Evolutionary conservation across 1,140 invertebrate genomes (phyloP).

Genomic region (Drosophila simulans): DNA sequence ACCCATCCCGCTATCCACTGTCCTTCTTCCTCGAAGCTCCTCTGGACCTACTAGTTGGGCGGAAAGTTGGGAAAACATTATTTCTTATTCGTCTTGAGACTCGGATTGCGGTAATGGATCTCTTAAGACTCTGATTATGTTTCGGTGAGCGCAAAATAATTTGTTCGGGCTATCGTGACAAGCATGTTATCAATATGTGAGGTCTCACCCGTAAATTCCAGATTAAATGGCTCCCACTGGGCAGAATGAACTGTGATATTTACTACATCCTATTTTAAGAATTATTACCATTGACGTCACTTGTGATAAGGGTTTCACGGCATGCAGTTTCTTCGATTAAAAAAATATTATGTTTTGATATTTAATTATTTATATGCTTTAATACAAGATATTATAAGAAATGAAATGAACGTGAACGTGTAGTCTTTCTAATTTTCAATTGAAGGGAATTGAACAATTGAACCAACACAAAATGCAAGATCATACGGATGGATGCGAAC

Average conservation of each 20-base stretch:
- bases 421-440: background rate
- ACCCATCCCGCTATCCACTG: constrained; percentile 8
- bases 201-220: no score
- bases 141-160: background rate
- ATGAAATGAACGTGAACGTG: background rate
- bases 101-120: constrained; percentile 15
- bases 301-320: background rate
- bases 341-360: no score
- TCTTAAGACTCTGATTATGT: constrained; percentile 21
- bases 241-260: no score
- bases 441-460: background rate
- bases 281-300: no score
- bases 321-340: background rate
- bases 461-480: constrained; percentile 2
- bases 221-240: no score
- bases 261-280: background rate
- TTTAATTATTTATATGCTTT: no score
- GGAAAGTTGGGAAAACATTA: constrained; percentile 34
- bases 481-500: constrained; percentile 10
- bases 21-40: background rate
- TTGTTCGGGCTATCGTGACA: background rate
- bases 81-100: constrained; percentile 1
- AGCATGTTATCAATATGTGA: background rate
- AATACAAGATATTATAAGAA: no score
- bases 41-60: constrained; percentile 16